Evolutionary conservation across 1,140 invertebrate species (phyloP), one percentile per base, ranked within the genome.

Genomic region (Macrotrachela quadricornifera): DNA sequence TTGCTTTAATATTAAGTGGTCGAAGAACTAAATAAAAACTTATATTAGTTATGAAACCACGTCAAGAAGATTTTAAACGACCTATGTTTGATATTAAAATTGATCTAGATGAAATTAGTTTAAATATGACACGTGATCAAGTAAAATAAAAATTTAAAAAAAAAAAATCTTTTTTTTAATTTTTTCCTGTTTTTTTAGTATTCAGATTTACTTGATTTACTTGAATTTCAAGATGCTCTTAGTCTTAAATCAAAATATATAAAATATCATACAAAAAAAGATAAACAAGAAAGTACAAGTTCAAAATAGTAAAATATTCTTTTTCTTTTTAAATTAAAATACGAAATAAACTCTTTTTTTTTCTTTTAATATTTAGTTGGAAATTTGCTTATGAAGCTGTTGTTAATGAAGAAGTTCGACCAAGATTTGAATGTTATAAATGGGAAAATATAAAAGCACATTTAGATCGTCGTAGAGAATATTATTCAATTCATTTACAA

Each of bases 51-150:
- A 54, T 54, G 53, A 54, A 54, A 21, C 53, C 53, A 21, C 40
- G 17, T 3, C 39, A 42, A 54, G 18, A 43, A 30, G 38, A 49
- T 10, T 54, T 44, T 21, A 30, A 36, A 15, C 36, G 10, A 13
- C 53, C 53, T 30, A 40, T 54, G 47, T 50, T 54, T 37, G 51
- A 53, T 47, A 41, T 53, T 12, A 53, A 30, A 11, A 45, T 53
- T 15, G 44, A 37, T 42, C 37, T 53, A 39, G 51, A 53, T 15
- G 46, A 44, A 47, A 53, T 53, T 18, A 38, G 45, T 48, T 15
- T 53, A 16, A 48, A 42, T 53, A n/a, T 53, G 14, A 53, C 46
- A 17, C 36, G 51, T 16, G 16, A 46, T 15, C 51, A 53, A 47
- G 51, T 53, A 47, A 47, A 16, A 15, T 30, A 15, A 6, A 1